Conservation (phyloP, 2,888 invertebrate species). For the Parnassius apollo region DNA sequence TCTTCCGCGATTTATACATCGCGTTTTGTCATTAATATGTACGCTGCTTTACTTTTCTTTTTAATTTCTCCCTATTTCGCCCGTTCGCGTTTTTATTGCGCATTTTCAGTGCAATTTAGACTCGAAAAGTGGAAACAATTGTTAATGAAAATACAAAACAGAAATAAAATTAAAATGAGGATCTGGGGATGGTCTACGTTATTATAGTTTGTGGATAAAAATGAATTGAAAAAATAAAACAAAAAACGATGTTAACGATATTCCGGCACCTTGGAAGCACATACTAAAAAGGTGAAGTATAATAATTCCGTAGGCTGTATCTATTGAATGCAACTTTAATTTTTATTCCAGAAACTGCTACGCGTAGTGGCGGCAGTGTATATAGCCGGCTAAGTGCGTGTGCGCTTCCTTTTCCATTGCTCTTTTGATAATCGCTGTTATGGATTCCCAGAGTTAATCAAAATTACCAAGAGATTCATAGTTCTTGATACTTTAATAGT, state of each 20-base stretch:
- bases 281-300: background rate
- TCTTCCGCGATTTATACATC: constrained; percentile 72
- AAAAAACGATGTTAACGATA: too few relatives aligned
- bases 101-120: constrained; percentile 3
- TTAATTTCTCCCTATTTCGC: constrained; percentile 44
- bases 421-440: constrained; percentile 35
- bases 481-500: too few relatives aligned
- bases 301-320: constrained; percentile 1
- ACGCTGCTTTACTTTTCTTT: constrained; percentile 61
- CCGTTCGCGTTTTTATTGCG: constrained; percentile 10
- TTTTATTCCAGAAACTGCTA: constrained; percentile 22
- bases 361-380: constrained; percentile 29
- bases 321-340: constrained; percentile 7
- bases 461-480: background rate
- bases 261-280: background rate
- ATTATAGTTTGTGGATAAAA: background rate
- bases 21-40: constrained; percentile 73
- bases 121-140: background rate
- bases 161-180: background rate
- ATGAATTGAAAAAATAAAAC: too few relatives aligned
- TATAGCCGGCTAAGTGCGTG: constrained; percentile 52
- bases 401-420: constrained; percentile 66
- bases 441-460: background rate
- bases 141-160: background rate
- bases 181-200: background rate